Percentiles rank a stretch among this genome's conserved stretches.
These are phyloP conservation scores for Helleia helle DNA, from an alignment of 2,888 invertebrate genomes.

Conservation along the genomic window DNA sequence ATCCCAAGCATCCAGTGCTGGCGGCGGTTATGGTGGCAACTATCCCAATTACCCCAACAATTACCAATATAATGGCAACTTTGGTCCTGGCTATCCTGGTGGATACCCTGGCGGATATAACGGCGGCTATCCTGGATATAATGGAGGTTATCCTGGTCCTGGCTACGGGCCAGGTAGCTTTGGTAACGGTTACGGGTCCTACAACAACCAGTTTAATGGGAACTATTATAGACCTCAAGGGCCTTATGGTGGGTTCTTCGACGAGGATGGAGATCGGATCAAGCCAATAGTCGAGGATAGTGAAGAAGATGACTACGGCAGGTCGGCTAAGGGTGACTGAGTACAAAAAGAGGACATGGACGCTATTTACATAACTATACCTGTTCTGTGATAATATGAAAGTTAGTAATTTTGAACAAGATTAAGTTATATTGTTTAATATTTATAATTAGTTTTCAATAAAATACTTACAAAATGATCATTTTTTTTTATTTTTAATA, in stretches of 20 bases:
- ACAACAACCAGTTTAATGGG: conserved; percentile 58
- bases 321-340: conserved; percentile 17
- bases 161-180: no score
- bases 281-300: conserved; percentile 20
- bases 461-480: no score
- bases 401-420: no score
- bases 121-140: conserved; percentile 19
- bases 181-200: conserved; percentile 41
- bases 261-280: conserved; percentile 26
- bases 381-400: not conserved
- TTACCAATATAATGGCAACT: conserved; percentile 20
- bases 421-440: no score
- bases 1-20: conserved; percentile 53
- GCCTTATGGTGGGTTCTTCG: conserved; percentile 25
- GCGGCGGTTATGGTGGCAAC: conserved; percentile 38
- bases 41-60: conserved; percentile 28
- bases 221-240: conserved; percentile 40
- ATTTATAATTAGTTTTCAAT: no score
- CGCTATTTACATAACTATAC: no score
- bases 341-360: not conserved
- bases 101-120: conserved; percentile 23
- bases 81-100: conserved; percentile 11
- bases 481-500: no score
- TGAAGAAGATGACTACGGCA: conserved; percentile 29
- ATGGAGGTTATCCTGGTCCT: conserved; percentile 27